Percentiles rank a stretch among this genome's conserved stretches.
Conservation (phyloP, 2,888 invertebrate species). For the Formica aserva region DNA sequence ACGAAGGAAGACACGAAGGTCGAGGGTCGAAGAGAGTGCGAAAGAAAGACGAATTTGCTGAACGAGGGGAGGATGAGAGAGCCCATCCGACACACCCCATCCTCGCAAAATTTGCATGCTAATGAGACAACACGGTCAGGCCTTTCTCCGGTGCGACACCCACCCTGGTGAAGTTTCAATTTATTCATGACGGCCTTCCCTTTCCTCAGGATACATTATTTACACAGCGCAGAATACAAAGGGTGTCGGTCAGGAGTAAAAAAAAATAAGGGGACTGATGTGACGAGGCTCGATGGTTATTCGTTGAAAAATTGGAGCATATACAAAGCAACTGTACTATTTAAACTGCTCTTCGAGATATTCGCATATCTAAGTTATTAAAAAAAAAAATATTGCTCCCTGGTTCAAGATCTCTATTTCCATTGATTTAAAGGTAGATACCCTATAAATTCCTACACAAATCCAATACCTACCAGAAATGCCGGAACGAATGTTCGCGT, state of each 20-base stretch:
- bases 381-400: neutral
- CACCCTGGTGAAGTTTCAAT: conserved; percentile 76
- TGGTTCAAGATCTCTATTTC: neutral
- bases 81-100: conserved; percentile 17
- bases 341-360: neutral
- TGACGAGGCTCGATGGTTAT: neutral
- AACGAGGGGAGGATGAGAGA: neutral
- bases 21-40: conserved; percentile 14
- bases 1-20: conserved; percentile 5
- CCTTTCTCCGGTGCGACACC: conserved; percentile 52
- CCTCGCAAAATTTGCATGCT: conserved; percentile 75
- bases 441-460: neutral
- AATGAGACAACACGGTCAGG: conserved; percentile 71
- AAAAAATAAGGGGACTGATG: conserved; percentile 41
- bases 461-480: neutral
- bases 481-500: neutral
- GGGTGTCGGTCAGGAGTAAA: neutral
- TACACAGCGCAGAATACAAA: conserved; percentile 36
- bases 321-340: neutral
- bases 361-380: neutral
- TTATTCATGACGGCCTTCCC: conserved; percentile 75
- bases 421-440: neutral
- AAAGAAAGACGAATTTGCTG: conserved; percentile 15
- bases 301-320: neutral
- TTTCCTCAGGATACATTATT: conserved; percentile 69